These are phyloP conservation scores for Stenoptilia bipunctidactyla DNA, from an alignment of 2,888 invertebrate species.

Conservation along the genomic window DNA sequence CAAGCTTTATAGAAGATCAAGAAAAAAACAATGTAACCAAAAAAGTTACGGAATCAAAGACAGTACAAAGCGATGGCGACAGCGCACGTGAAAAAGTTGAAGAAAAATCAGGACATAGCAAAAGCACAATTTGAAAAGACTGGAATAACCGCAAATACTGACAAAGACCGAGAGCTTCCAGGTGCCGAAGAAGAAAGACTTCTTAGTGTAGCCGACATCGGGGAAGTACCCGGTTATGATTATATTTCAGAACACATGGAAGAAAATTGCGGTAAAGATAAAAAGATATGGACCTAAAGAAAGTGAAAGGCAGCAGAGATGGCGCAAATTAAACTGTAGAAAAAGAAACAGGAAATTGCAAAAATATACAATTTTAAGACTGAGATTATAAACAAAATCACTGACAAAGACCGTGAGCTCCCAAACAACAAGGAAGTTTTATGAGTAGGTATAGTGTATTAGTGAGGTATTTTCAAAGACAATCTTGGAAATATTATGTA, in stretches of 20 bases:
- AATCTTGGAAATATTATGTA: constrained; percentile 9
- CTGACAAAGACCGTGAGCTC: constrained; percentile 6
- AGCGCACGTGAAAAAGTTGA: constrained; percentile 4
- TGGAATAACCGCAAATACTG: constrained; percentile 1
- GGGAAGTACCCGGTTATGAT: constrained; percentile 2
- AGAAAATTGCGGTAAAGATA: background rate
- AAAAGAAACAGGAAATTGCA: constrained; percentile 2
- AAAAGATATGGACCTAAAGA: background rate
- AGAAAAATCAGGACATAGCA: constrained; percentile 2
- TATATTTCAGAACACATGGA: constrained; percentile 1
- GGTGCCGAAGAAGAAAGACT: background rate
- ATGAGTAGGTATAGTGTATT: constrained; percentile 7
- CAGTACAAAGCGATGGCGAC: constrained; percentile 1
- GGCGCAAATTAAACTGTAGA: background rate
- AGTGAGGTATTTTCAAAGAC: constrained; percentile 8
- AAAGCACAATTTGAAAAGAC: constrained; percentile 2
- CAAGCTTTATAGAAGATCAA: too few species aligned
- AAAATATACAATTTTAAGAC: constrained; percentile 1
- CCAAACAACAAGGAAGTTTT: background rate
- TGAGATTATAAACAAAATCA: constrained; percentile 4
- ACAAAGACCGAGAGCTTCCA: constrained; percentile 1
- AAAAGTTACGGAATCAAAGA: background rate
- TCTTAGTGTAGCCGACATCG: constrained; percentile 1
- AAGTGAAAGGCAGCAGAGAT: background rate
- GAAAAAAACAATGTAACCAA: background rate